Percentiles rank a stretch among this genome's conserved stretches.
phyloP scores from a whole-genome alignment of 2,888 invertebrate species.

The Meteorus cinctellus region DNA sequence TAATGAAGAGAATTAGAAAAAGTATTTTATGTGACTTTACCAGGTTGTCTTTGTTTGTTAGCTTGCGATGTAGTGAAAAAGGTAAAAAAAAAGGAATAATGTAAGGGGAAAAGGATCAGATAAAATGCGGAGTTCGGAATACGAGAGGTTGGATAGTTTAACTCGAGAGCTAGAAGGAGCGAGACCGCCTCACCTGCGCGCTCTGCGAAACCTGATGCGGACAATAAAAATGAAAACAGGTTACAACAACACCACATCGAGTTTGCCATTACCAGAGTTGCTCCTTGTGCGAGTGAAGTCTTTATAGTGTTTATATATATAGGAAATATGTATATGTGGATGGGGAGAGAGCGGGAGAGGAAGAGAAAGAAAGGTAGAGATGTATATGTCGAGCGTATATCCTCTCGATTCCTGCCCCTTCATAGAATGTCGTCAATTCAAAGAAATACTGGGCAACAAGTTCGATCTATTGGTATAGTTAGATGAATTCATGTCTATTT shows the following conservation, averaged over 20 bases:
- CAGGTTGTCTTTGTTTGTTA: not conserved
- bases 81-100: not conserved
- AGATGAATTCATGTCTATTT: not conserved
- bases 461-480: not conserved
- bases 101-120: not conserved
- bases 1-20: not conserved
- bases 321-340: not conserved
- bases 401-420: constrained; percentile 30
- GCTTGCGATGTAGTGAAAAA: not conserved
- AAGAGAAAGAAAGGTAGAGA: not conserved
- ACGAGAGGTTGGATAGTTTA: constrained; percentile 2
- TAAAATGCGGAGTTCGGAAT: not conserved
- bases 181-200: constrained; percentile 66
- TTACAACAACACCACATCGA: constrained; percentile 58
- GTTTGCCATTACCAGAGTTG: constrained; percentile 24
- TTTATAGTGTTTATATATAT: constrained; percentile 9
- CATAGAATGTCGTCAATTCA: constrained; percentile 46
- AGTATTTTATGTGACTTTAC: not conserved
- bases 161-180: constrained; percentile 17
- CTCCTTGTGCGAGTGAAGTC: constrained; percentile 15
- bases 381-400: not conserved
- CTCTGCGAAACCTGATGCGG: constrained; percentile 66
- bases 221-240: constrained; percentile 72
- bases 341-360: not conserved
- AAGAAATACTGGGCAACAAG: constrained; percentile 34